Base-by-base conservation (phyloP, 2,797 vertebrate species). In the Vespertilio murinus region DNA sequence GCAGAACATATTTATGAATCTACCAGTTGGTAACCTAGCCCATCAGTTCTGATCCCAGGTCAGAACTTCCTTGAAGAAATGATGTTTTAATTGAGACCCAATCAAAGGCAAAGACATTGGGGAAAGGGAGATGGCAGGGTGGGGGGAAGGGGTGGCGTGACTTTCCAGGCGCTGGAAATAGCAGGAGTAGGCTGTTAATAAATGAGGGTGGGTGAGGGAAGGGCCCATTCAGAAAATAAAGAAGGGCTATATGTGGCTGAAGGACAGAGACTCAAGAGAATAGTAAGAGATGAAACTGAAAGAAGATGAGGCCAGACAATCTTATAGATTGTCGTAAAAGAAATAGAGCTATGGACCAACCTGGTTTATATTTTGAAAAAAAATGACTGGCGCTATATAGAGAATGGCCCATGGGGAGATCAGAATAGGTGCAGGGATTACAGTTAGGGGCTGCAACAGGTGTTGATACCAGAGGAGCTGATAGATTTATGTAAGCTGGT, bases 281-380 rank as follows among this genome's bases (percentile, higher is more conserved):
- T 28, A 70, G n/a, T 56, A 69, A 78, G 23, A 65, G 8, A 70
- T 35, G n/a, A 84, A 88, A 90, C 17, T 73, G 25, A 33, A 25
- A 70, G 47, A 20, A 70, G 47, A 20, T 45, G 74, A 23, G 73
- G 20, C 47, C 28, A 84, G 61, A 49, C 61, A 1, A 38, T 38
- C 45, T 84, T 82, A 6, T 10, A 80, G 38, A 59, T 92, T 70
- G 38, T 56, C 11, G 6, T 47, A 47, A 93, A 35, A 81, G 8
- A 90, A 89, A 23, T 73, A 2, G 64, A 88, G 90, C 49, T 42
- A 35, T 82, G 40, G 52, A 75, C 28, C 64, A 84, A 23, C 28
- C 54, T 90, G 45, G 84, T 94, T 87, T 56, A 18, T 83, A 87
- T 77, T 94, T 82, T 71, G 49, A 54, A 74, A 59, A 92, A 88